Base-by-base conservation (phyloP, 2,888 invertebrate genomes). In the Hyalella azteca region DNA sequence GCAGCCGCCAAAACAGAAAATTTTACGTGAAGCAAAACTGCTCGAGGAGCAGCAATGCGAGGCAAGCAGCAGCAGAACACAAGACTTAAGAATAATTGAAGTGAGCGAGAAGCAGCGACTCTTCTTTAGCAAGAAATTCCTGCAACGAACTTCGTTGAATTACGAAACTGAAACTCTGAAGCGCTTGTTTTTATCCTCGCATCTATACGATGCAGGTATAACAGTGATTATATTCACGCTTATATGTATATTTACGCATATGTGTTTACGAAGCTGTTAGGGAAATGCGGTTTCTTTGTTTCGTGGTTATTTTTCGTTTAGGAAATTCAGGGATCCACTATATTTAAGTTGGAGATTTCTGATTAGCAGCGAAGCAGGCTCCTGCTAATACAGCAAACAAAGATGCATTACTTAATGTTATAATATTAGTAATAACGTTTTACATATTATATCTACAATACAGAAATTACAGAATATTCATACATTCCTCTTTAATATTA, bases 51-150 rank as follows among this genome's bases (percentile, higher is more conserved):
- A 66, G 66, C 66, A 66, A 66, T 66, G 66, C 66, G 36, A 66
- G 66, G 66, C 32, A 66, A 66, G 66, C 66, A 66, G 36, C 36
- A 66, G 66, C 36, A 66, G 66, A 66, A 66, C 36, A 66, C 66
- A 66, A 66, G 66, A 66, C 66, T 66, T 66, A 36, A 66, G 36
- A 66, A 66, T 66, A 66, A 66, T 66, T 66, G 66, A 66, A 66
- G 66, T 66, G 66, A 66, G 66, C 15, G 54, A 54, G 54, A 22
- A 13, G 19, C 36, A 66, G 29, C 66, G 66, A 66, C 66, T 66
- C 36, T 66, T 66, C 66, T 66, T 66, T 66, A 66, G 36, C 36
- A 66, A 66, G 66, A 36, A 66, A 66, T 66, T 66, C 29, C 36
- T 36, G 36, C 32, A 66, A 66, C 32, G 19, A 66, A 66, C 54